phyloP scores from a whole-genome alignment of 2,113 vertebrate species.

The Mastomys natalensis region DNA sequence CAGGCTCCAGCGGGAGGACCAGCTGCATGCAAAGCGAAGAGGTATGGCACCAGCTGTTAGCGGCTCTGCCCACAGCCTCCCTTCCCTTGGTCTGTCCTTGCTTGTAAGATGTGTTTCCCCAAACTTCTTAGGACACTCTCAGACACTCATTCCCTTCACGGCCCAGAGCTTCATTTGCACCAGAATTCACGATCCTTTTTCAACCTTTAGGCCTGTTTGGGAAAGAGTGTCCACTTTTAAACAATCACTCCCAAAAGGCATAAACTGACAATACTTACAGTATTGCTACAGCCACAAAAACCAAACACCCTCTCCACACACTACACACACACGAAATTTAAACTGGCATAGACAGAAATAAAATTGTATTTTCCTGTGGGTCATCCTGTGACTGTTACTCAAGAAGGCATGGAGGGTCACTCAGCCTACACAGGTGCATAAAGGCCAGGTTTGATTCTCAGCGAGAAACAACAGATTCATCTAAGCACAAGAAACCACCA shows the following conservation, averaged over 20 bases:
- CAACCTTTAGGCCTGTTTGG: neutral
- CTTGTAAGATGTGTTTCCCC: neutral
- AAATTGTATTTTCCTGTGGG: neutral
- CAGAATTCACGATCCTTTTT: neutral
- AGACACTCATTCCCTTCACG: neutral
- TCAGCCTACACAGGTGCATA: accelerated
- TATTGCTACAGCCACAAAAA: accelerated
- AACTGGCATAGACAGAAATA: neutral
- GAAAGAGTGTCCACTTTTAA: neutral
- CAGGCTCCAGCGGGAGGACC: neutral
- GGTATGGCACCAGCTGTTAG: neutral
- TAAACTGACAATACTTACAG: too few species aligned
- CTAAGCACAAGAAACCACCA: neutral
- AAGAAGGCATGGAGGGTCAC: neutral
- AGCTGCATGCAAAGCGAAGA: accelerated
- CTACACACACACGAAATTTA: neutral
- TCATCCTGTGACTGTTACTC: neutral
- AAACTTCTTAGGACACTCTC: too few species aligned
- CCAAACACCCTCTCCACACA: neutral
- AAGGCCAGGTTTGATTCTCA: neutral
- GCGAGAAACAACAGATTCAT: accelerated
- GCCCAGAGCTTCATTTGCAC: neutral
- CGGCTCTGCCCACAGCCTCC: accelerated
- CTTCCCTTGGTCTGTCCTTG: neutral
- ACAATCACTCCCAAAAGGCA: neutral